Evolutionary conservation across 2,113 vertebrate species (phyloP), one percentile per base, ranked within the genome.

Genomic region (Rhinoderma darwinii): DNA sequence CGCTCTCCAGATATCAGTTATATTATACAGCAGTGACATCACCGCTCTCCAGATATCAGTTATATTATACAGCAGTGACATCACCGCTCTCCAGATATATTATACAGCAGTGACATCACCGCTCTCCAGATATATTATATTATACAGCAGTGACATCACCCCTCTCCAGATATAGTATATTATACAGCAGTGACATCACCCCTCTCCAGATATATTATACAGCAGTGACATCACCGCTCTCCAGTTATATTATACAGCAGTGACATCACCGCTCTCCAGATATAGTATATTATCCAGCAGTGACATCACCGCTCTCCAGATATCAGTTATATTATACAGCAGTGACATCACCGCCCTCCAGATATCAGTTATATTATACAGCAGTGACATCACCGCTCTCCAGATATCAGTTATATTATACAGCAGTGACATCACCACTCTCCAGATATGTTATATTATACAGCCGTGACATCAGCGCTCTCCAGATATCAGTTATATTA

Each of bases 391-490:
- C 50, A 2, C 50, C 50, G 0, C 3, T 54, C 50, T 54, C 3
- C 15, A 54, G 50, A 54, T 20, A 61, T 61, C 2, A n/a, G n/a
- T n/a, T n/a, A n/a, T n/a, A n/a, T n/a, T n/a, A n/a, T n/a, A n/a
- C n/a, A n/a, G n/a, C n/a, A 20, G 17, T 20, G 32, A 22, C 66
- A 37, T 37, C 66, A 70, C 66, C 15, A 9, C 14, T 35, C 18
- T 70, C 35, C 66, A 37, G 3, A 59, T n/a, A n/a, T n/a, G 30
- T 30, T 30, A 66, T 32, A 66, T 66, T 89, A 79, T 59, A 63
- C n/a, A 30, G 27, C 3, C 0, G 27, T 25, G 54, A 59, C 25
- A n/a, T 59, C 25, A 59, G 22, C 6, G 54, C 22, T 0, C 4
- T n/a, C 15, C 3, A 4, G 50, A 20, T 1, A 59, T 59, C 54